Conservation (phyloP, 2,113 vertebrate species). For the Ariopsis seemanni region DNA sequence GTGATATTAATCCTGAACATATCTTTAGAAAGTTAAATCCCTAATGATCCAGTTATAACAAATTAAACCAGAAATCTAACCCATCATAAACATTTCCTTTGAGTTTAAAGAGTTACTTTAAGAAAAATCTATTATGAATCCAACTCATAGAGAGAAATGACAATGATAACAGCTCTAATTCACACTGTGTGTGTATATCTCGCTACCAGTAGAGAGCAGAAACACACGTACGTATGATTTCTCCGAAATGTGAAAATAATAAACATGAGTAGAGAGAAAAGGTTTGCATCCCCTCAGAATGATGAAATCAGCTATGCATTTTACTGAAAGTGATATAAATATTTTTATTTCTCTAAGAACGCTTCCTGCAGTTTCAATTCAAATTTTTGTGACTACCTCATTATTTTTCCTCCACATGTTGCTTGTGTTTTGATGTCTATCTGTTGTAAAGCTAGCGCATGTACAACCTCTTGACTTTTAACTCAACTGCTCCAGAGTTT, state of each 20-base stretch:
- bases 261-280: background rate
- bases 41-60: background rate
- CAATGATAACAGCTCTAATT: background rate
- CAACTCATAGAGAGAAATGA: background rate
- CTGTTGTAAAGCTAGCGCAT: background rate
- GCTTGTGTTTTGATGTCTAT: background rate
- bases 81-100: constrained; percentile 66
- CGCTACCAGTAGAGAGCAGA: background rate
- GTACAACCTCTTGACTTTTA: background rate
- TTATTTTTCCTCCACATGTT: background rate
- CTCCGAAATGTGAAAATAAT: background rate
- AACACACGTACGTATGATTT: background rate
- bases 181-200: background rate
- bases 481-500: background rate
- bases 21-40: background rate
- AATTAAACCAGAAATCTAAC: constrained; percentile 67
- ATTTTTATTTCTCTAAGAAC: background rate
- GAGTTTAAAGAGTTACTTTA: background rate
- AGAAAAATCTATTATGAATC: background rate
- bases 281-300: background rate
- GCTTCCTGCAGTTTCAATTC: background rate
- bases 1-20: too few relatives aligned
- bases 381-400: background rate
- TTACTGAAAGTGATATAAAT: too few relatives aligned
- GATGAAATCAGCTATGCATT: background rate